These are phyloP conservation scores for Pilophorus perplexus DNA, from an alignment of 2,888 invertebrate genomes.

Conservation along the genomic window DNA sequence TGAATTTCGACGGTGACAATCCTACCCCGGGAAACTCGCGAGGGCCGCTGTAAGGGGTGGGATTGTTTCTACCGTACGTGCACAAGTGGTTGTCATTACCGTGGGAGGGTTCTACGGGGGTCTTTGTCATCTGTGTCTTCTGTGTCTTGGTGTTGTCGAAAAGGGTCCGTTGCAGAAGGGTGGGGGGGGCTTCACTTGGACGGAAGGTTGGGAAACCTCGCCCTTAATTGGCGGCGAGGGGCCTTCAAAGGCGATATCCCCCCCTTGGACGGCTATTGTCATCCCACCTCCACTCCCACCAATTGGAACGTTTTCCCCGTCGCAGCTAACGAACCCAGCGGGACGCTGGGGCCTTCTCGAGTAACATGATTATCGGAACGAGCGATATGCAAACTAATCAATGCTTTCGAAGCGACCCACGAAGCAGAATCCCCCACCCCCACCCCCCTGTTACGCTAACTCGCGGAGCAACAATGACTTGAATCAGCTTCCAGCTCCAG, in stretches of 20 bases:
- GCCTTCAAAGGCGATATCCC: constrained; percentile 25
- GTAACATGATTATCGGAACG: constrained; percentile 36
- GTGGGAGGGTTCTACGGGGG: constrained; percentile 5
- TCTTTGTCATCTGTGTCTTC: no score
- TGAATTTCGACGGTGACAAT: neutral
- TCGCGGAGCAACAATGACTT: constrained; percentile 32
- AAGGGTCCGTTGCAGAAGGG: no score
- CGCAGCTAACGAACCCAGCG: constrained; percentile 33
- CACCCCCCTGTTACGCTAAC: no score
- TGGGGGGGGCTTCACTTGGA: no score
- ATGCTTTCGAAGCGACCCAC: constrained; percentile 25
- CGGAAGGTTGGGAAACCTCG: no score
- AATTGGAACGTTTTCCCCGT: neutral
- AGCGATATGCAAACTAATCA: constrained; percentile 38
- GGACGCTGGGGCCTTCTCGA: neutral
- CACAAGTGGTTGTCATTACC: constrained; percentile 34
- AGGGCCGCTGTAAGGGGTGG: constrained; percentile 1
- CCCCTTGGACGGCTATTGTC: neutral
- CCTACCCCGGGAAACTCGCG: neutral
- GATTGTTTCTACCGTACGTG: constrained; percentile 24
- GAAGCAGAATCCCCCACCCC: no score
- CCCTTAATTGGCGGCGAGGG: constrained; percentile 32
- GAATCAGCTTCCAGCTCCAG: constrained; percentile 24
- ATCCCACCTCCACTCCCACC: constrained; percentile 21
- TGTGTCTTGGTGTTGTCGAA: no score